A percentile compares a stretch with the other conserved stretches of the same genome.
Conservation (phyloP, 2,888 invertebrate genomes). For the Dryococelus australis region DNA sequence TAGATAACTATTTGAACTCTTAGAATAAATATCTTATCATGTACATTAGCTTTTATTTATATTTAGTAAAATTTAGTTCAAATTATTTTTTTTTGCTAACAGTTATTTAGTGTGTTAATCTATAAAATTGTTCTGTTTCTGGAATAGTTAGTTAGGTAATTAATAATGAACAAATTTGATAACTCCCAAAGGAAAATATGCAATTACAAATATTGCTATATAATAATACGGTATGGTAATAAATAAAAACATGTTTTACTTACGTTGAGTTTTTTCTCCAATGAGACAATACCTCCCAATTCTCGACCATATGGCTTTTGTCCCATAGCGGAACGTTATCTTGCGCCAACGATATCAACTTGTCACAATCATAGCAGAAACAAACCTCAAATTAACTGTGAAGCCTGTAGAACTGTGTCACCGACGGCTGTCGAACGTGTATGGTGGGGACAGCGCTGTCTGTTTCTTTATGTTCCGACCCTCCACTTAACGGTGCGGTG, state of each 20-base stretch:
- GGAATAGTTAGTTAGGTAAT: background rate
- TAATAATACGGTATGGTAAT: constrained; percentile 2
- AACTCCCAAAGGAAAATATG: background rate
- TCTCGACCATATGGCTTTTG: background rate
- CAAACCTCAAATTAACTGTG: background rate
- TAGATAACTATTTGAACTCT: background rate
- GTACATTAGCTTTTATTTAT: background rate
- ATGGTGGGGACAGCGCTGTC: constrained; percentile 6
- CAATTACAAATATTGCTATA: background rate
- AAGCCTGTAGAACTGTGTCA: background rate
- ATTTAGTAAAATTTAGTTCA: background rate
- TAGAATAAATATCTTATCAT: background rate
- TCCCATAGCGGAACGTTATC: constrained; percentile 23
- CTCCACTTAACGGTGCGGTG: background rate
- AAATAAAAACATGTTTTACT: background rate
- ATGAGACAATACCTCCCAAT: background rate
- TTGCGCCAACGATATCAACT: constrained; percentile 18
- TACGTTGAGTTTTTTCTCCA: constrained; percentile 1
- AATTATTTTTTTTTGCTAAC: too few relatives aligned
- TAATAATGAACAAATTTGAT: background rate
- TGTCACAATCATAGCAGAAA: constrained; percentile 12
- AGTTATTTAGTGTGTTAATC: background rate
- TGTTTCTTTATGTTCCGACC: background rate
- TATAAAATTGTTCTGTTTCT: background rate
- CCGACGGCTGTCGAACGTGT: background rate